Conservation (phyloP, 2,113 vertebrate genomes). For the Microcebus tavaratra region DNA sequence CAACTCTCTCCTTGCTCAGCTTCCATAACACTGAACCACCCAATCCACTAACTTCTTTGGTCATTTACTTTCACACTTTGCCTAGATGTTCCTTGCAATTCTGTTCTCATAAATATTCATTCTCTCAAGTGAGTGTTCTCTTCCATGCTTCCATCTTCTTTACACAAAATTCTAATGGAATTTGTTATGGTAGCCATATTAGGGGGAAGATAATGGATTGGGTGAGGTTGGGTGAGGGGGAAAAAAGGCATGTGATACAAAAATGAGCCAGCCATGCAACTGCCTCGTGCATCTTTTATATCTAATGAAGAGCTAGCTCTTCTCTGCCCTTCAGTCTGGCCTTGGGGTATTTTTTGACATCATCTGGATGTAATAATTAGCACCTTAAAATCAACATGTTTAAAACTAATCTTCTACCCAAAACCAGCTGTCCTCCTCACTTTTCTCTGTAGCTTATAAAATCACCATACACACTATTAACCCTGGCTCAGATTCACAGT, state of each 20-base stretch:
- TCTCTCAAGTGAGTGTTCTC: not conserved
- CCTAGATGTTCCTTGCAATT: not conserved
- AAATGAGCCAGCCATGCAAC: not conserved
- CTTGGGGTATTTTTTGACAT: not conserved
- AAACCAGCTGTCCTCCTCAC: not conserved
- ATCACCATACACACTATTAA: not conserved
- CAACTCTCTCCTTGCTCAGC: not conserved
- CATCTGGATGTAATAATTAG: not conserved
- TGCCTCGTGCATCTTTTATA: not conserved
- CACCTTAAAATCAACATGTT: constrained; percentile 21
- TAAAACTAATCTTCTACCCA: not conserved
- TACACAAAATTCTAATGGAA: not conserved
- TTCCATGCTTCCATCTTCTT: not conserved
- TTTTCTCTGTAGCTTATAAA: not conserved
- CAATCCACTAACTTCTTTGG: not conserved
- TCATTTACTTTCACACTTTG: not conserved
- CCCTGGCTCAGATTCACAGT: not conserved
- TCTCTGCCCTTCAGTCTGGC: not conserved
- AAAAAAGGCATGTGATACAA: not conserved
- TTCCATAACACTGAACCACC: not conserved
- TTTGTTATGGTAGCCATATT: not conserved
- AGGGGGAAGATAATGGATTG: not conserved
- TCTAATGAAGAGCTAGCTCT: not conserved
- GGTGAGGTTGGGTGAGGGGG: not conserved
- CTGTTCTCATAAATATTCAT: not conserved